Evolutionary conservation across 2,113 vertebrate genomes (phyloP).

Genomic region (Cryptotis parvus): DNA sequence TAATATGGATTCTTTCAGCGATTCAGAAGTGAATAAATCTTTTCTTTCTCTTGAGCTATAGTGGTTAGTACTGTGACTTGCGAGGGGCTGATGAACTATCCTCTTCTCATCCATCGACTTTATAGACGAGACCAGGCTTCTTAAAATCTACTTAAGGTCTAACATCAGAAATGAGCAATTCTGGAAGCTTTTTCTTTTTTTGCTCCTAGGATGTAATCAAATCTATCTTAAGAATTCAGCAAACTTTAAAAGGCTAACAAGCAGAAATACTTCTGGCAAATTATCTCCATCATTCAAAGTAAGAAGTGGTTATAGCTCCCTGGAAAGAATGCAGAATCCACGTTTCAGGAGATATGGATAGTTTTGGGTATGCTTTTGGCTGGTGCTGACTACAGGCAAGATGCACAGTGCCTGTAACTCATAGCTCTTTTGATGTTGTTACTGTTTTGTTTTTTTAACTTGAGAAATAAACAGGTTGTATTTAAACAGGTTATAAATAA

Average conservation of each 20-base stretch:
- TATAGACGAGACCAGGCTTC: conserved; percentile 23
- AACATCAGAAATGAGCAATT: conserved; percentile 36
- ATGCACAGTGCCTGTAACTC: not conserved
- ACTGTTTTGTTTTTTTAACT: not conserved
- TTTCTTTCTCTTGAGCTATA: not conserved
- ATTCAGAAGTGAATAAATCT: conserved; percentile 15
- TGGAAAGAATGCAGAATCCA: not conserved
- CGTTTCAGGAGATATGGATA: not conserved
- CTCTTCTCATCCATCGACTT: conserved; percentile 20
- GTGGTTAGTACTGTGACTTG: conserved; percentile 18
- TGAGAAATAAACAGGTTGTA: not conserved
- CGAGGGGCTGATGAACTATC: not conserved
- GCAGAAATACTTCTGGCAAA: conserved; percentile 49
- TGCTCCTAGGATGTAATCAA: conserved; percentile 39
- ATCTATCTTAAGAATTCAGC: conserved; percentile 56
- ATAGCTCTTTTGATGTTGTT: not conserved
- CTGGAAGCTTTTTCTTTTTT: not conserved
- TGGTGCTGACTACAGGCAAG: not conserved
- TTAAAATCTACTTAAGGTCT: conserved; percentile 34
- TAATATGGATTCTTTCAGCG: conserved; percentile 4
- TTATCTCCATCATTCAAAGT: not conserved
- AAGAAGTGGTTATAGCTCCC: not conserved
- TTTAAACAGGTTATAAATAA: not conserved
- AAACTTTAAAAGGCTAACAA: conserved; percentile 44
- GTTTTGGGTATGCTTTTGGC: not conserved